Conservation (phyloP, 2,113 vertebrate species). For the Arenaria interpres region DNA sequence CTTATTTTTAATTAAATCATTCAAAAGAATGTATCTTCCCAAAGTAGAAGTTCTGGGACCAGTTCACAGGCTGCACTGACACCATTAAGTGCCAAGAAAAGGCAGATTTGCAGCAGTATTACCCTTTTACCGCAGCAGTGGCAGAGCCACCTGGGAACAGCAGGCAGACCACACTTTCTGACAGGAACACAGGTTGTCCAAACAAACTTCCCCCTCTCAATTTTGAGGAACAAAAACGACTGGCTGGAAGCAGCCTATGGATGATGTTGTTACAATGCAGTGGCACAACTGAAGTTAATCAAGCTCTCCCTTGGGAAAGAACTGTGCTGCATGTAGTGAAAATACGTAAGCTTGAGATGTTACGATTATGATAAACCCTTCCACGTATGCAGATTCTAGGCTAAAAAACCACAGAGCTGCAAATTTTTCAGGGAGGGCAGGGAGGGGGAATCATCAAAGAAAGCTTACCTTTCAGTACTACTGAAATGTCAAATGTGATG, state of each 20-base stretch:
- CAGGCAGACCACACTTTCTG: background rate
- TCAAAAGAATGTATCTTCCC: background rate
- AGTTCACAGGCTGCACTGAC: background rate
- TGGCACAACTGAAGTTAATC: background rate
- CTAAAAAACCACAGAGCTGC: background rate
- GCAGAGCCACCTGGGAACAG: background rate
- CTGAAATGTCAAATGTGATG: background rate
- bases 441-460: background rate
- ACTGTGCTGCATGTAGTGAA: background rate
- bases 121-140: background rate
- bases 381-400: background rate
- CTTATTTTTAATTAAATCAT: background rate
- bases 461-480: background rate
- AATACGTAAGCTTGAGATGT: background rate
- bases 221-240: background rate
- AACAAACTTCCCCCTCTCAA: background rate
- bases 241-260: background rate
- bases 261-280: background rate
- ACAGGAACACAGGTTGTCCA: accelerated
- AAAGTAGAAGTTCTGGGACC: background rate
- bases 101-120: too few species aligned
- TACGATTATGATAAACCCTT: background rate
- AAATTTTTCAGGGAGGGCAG: background rate
- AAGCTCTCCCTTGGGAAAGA: background rate
- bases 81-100: background rate